Percentiles rank a stretch among this genome's conserved stretches.
These are phyloP conservation scores for Agonopterix heracliana DNA, from an alignment of 2,888 invertebrate species.

Conservation along the genomic window DNA sequence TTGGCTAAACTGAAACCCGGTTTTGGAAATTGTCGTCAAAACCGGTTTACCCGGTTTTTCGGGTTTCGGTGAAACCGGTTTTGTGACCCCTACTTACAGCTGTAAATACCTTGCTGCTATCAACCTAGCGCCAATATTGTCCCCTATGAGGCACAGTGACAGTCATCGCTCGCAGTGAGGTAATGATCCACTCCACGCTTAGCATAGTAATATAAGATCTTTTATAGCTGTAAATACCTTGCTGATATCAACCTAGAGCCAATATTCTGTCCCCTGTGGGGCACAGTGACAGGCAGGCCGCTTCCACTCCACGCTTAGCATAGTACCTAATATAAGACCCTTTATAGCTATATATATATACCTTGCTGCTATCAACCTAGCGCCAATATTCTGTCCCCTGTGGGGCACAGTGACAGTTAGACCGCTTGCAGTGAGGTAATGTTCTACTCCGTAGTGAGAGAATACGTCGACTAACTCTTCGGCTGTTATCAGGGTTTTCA, in stretches of 20 bases:
- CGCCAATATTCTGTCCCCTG: slow-evolving; percentile 64
- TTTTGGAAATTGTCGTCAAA: too few relatives aligned
- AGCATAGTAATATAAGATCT: background rate
- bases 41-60: too few relatives aligned
- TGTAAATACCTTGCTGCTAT: slow-evolving; percentile 44
- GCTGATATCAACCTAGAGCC: slow-evolving; percentile 53
- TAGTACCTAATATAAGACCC: background rate
- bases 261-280: slow-evolving; percentile 60
- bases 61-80: too few relatives aligned
- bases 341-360: slow-evolving; percentile 10
- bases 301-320: slow-evolving; percentile 19
- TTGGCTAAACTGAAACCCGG: too few relatives aligned
- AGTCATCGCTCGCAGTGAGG: slow-evolving; percentile 60
- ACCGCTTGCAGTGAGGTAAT: slow-evolving; percentile 54
- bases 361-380: slow-evolving; percentile 51
- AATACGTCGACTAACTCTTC: slow-evolving; percentile 49
- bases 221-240: slow-evolving; percentile 33
- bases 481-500: slow-evolving; percentile 34
- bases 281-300: slow-evolving; percentile 54
- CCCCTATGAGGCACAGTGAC: slow-evolving; percentile 22
- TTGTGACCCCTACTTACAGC: background rate
- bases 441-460: slow-evolving; percentile 43
- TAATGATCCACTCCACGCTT: background rate
- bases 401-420: slow-evolving; percentile 50
- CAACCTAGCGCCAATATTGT: slow-evolving; percentile 27